phyloP scores from a whole-genome alignment of 2,888 invertebrate species.

The Heterodera filipjevi region DNA sequence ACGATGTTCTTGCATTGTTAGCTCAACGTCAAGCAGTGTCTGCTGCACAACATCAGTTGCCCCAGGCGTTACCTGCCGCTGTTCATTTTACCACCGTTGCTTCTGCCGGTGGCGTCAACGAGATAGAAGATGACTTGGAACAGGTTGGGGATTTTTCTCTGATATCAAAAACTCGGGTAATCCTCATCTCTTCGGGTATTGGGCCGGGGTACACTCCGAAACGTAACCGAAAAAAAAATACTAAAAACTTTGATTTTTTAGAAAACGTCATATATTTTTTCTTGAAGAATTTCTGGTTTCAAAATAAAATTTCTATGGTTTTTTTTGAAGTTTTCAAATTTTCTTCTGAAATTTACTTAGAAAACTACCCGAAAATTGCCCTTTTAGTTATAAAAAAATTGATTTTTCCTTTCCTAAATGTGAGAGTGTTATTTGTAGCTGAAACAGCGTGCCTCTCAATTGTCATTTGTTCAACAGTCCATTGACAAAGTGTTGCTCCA shows the following conservation, averaged over 20 bases:
- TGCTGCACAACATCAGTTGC: background rate
- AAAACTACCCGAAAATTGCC: no score
- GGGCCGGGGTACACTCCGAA: no score
- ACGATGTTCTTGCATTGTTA: constrained; percentile 5
- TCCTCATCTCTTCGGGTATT: no score
- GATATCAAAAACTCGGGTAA: no score
- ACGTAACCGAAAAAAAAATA: no score
- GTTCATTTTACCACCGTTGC: background rate
- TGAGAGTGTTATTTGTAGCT: constrained; percentile 2
- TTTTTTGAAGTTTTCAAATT: background rate
- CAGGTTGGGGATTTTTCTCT: no score
- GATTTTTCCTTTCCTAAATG: no score
- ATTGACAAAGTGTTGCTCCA: constrained; percentile 1
- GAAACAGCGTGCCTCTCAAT: background rate
- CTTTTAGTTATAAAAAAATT: no score
- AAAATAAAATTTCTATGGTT: background rate
- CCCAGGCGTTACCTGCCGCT: background rate
- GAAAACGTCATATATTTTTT: background rate
- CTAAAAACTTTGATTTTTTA: no score
- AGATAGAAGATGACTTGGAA: background rate
- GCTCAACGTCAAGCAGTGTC: background rate
- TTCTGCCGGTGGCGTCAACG: background rate
- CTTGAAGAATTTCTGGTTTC: background rate
- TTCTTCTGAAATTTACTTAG: no score
- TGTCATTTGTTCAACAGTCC: background rate